A percentile compares a stretch with the other conserved stretches of the same genome.
phyloP scores from a whole-genome alignment of 2,113 vertebrate genomes.

The Hipposideros armiger region DNA sequence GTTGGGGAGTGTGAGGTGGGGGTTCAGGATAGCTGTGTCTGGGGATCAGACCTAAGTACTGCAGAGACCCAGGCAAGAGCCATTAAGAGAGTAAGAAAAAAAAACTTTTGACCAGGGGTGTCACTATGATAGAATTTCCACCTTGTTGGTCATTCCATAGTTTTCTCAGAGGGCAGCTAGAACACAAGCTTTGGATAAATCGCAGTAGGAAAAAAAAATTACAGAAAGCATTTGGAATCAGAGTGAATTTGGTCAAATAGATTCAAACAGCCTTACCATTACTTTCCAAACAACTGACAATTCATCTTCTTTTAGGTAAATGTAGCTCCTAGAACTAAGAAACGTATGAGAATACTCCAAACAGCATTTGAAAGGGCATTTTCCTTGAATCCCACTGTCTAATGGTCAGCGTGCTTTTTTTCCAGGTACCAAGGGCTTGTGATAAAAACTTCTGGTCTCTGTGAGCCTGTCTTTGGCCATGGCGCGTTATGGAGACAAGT shows the following conservation, averaged over 20 bases:
- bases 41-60: fast-evolving
- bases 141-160: too few relatives aligned
- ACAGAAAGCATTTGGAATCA: background rate
- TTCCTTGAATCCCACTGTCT: background rate
- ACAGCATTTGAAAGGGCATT: background rate
- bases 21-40: too few relatives aligned
- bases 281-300: background rate
- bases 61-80: background rate
- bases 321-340: background rate
- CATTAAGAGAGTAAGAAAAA: background rate
- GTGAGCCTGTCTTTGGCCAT: background rate
- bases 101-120: fast-evolving
- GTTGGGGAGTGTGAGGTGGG: fast-evolving
- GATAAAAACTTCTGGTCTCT: background rate
- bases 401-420: background rate
- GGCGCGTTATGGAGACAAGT: background rate
- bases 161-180: background rate
- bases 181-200: background rate
- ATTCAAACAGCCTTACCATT: background rate
- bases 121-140: fast-evolving
- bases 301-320: background rate
- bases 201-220: background rate
- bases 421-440: background rate
- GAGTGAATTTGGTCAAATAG: background rate
- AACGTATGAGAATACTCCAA: background rate